Evolutionary conservation across 30 jellyfish, hydroid and myxozoan species (phyloP).

Genomic region (Hydractinia echinata): DNA sequence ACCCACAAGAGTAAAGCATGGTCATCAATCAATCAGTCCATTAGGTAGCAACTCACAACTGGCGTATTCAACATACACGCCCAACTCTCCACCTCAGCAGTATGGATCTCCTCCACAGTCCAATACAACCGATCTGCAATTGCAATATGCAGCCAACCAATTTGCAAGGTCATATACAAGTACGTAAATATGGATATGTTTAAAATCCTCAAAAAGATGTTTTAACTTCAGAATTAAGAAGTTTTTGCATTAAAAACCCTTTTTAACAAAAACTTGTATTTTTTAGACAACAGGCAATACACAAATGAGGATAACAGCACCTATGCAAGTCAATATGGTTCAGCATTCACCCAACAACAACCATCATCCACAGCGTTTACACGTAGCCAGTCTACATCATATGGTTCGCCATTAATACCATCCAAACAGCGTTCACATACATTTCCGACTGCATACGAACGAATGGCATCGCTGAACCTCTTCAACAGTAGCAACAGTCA

Average conservation of each 20-base stretch:
- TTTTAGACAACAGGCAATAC: no score
- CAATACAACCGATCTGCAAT: background rate
- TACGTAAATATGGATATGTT: no score
- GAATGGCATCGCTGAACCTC: background rate
- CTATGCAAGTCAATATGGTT: no score
- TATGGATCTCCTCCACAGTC: background rate
- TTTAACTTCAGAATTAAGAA: no score
- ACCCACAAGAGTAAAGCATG: conserved; percentile 69
- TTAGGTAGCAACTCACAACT: conserved; percentile 8
- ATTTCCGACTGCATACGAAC: background rate
- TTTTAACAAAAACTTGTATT: no score
- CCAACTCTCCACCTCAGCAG: background rate
- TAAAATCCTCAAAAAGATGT: no score
- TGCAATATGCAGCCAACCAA: conserved; percentile 13
- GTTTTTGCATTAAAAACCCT: no score
- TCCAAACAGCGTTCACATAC: conserved; percentile 9
- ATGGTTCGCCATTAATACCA: conserved; percentile 1
- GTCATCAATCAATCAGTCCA: background rate
- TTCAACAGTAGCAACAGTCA: background rate
- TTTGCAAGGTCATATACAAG: background rate
- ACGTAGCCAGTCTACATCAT: no score
- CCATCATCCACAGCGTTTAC: no score
- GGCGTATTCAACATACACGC: background rate
- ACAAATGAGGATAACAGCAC: no score
- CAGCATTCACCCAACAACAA: no score